Percentiles rank a stretch among this genome's conserved stretches.
These are phyloP conservation scores for Pollenia angustigena DNA, from an alignment of 2,888 invertebrate species.

Conservation along the genomic window DNA sequence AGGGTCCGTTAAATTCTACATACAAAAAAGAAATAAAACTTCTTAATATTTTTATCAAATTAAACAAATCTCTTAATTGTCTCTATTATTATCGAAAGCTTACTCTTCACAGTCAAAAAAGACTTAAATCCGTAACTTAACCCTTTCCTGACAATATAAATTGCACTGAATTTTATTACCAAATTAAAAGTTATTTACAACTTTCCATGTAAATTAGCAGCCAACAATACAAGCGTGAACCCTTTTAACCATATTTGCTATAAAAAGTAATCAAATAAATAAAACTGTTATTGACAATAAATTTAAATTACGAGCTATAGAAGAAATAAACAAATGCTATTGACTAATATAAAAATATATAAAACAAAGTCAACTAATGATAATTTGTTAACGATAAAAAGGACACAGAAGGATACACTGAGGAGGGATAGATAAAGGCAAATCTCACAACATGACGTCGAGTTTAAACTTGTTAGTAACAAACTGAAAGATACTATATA, in stretches of 20 bases:
- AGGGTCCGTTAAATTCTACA: no score
- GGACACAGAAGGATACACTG: neutral
- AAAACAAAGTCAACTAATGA: slow-evolving; percentile 61
- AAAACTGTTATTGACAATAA: slow-evolving; percentile 57
- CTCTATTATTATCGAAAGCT: neutral
- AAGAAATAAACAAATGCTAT: slow-evolving; percentile 23
- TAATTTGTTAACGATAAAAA: slow-evolving; percentile 61
- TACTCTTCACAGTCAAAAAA: neutral
- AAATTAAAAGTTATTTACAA: slow-evolving; percentile 56
- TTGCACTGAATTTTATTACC: slow-evolving; percentile 50
- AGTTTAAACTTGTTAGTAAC: slow-evolving; percentile 9
- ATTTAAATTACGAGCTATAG: slow-evolving; percentile 55
- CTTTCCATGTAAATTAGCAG: slow-evolving; percentile 52
- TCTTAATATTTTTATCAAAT: neutral
- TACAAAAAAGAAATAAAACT: no score
- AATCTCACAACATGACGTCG: slow-evolving; percentile 45
- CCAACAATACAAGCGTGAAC: slow-evolving; percentile 30
- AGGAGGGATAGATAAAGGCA: neutral
- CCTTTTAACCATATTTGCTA: slow-evolving; percentile 17
- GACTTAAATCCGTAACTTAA: neutral
- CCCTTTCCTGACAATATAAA: slow-evolving; percentile 10
- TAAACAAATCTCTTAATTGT: neutral
- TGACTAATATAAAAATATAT: neutral
- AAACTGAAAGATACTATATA: slow-evolving; percentile 10
- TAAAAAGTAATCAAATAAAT: slow-evolving; percentile 11